These are phyloP conservation scores for Darwinula stevensoni DNA, from an alignment of 2,888 invertebrate genomes.

Conservation along the genomic window DNA sequence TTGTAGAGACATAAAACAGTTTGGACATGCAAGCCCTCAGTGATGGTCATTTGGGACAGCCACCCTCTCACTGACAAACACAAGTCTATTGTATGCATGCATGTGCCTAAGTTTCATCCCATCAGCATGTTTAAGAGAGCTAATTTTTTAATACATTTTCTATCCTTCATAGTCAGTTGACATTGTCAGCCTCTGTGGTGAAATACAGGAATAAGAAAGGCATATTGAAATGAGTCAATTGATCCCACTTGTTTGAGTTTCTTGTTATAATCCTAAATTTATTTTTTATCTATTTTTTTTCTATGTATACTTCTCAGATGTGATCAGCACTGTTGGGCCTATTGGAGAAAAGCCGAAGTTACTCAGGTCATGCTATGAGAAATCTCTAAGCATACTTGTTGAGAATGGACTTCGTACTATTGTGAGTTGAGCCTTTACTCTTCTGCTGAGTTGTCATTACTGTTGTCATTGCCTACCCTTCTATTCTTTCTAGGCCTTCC, in stretches of 20 bases:
- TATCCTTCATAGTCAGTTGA: background rate
- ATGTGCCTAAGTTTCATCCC: too few species aligned
- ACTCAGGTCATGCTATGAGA: constrained; percentile 36
- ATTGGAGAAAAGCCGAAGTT: constrained; percentile 31
- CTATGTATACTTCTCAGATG: constrained; percentile 30
- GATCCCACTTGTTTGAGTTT: too few species aligned
- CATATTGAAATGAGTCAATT: too few species aligned
- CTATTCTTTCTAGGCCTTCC: constrained; percentile 29
- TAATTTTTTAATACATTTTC: background rate
- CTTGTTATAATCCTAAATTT: background rate
- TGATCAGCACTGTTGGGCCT: constrained; percentile 72
- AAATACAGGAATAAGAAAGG: too few species aligned
- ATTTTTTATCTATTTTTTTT: constrained; percentile 5
- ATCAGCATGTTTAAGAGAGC: background rate
- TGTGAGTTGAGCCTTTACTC: constrained; percentile 17
- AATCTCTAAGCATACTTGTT: constrained; percentile 26
- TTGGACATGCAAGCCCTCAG: too few species aligned
- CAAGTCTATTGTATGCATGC: too few species aligned
- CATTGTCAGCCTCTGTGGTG: background rate
- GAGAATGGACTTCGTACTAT: constrained; percentile 29
- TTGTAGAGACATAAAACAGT: too few species aligned
- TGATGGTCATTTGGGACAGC: too few species aligned
- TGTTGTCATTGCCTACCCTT: constrained; percentile 3
- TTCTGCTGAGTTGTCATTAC: background rate
- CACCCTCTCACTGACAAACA: too few species aligned